A percentile compares a stretch with the other conserved stretches of the same genome.
Conservation (phyloP, 2,113 vertebrate genomes). For the Naja naja region DNA sequence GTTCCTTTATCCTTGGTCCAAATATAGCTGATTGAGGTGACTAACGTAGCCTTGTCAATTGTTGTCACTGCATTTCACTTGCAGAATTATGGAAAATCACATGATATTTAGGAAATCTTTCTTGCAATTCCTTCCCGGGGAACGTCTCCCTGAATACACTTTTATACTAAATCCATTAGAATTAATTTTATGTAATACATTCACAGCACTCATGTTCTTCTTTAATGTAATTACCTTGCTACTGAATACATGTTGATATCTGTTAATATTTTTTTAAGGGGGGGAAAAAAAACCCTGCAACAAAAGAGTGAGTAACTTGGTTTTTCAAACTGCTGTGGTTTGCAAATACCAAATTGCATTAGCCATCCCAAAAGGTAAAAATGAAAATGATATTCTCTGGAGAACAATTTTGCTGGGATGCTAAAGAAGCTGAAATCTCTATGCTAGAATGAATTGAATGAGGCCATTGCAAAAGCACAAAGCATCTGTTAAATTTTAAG, state of each 20-base stretch:
- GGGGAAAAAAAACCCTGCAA: not conserved
- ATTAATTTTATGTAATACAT: conserved; percentile 9
- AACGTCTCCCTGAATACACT: not conserved
- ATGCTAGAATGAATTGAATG: conserved; percentile 5
- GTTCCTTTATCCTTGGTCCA: too few relatives aligned
- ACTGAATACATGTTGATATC: not conserved
- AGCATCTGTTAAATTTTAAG: conserved; percentile 6
- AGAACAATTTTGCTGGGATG: not conserved
- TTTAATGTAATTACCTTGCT: conserved; percentile 27
- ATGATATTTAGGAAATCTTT: not conserved
- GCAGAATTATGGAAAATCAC: conserved; percentile 55
- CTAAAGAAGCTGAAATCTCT: conserved; percentile 12
- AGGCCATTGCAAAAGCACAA: not conserved
- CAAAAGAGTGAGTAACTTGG: not conserved
- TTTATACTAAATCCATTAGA: conserved; percentile 7
- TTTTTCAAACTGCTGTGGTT: not conserved
- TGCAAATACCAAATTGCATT: not conserved
- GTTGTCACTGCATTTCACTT: conserved; percentile 4
- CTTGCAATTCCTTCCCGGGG: conserved; percentile 18
- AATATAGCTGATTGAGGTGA: not conserved
- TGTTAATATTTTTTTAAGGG: not conserved
- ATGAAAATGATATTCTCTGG: conserved; percentile 10
- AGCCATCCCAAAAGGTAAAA: not conserved
- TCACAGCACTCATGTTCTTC: not conserved
- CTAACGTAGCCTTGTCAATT: not conserved